phyloP scores from a whole-genome alignment of 1,140 invertebrate species.

The Drosophila asahinai region DNA sequence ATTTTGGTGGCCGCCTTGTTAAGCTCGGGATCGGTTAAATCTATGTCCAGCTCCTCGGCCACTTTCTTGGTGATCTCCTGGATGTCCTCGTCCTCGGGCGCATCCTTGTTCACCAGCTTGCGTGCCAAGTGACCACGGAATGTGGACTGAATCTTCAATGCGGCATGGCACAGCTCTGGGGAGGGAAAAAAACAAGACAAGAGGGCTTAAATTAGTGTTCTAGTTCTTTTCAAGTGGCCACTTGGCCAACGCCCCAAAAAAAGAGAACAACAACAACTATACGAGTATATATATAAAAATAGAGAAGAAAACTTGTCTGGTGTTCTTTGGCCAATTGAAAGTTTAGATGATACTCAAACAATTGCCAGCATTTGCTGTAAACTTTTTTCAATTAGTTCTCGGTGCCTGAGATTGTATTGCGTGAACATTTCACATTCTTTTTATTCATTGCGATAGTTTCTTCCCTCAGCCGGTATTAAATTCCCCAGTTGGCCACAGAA shows the following conservation, averaged over 20 bases:
- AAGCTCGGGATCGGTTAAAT: slow-evolving; percentile 93
- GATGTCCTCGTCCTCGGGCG: slow-evolving; percentile 85
- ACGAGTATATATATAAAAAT: background rate
- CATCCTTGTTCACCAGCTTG: slow-evolving; percentile 88
- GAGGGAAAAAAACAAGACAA: slow-evolving; percentile 15
- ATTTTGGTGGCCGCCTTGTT: slow-evolving; percentile 97
- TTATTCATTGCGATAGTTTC: slow-evolving; percentile 17
- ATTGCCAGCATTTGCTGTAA: slow-evolving; percentile 37
- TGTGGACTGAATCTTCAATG: slow-evolving; percentile 96
- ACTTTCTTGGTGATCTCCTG: slow-evolving; percentile 85
- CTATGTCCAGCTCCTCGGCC: slow-evolving; percentile 91
- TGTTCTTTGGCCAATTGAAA: slow-evolving; percentile 47
- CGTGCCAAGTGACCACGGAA: slow-evolving; percentile 96
- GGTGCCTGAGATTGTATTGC: slow-evolving; percentile 2
- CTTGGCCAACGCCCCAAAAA: slow-evolving; percentile 53
- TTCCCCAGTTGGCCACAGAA: slow-evolving; percentile 9
- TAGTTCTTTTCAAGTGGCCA: slow-evolving; percentile 50
- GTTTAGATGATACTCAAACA: slow-evolving; percentile 51
- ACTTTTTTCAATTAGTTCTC: slow-evolving; percentile 62
- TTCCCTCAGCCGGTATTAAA: background rate
- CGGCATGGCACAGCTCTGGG: slow-evolving; percentile 94
- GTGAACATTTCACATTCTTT: background rate
- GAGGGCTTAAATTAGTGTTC: slow-evolving; percentile 37
- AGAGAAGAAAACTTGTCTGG: slow-evolving; percentile 16
- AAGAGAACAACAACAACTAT: background rate